phyloP scores from a whole-genome alignment of 2,888 invertebrate species.

The Brachypterus glaber region DNA sequence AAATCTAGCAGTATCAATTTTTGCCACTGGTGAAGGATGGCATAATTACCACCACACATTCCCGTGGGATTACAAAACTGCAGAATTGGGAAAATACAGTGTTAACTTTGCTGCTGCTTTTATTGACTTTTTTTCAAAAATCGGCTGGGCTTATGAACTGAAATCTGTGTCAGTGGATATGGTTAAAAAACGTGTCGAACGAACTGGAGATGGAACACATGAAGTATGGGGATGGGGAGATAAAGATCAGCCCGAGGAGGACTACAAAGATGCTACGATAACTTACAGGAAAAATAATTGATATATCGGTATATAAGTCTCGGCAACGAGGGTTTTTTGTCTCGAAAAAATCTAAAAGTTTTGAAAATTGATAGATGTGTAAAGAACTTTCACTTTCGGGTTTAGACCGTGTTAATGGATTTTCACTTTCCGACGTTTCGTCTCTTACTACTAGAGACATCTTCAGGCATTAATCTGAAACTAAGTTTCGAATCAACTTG shows the following conservation, averaged over 20 bases:
- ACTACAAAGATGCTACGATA: constrained; percentile 42
- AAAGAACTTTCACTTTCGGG: too few relatives aligned
- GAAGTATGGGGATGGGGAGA: constrained; percentile 60
- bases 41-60: constrained; percentile 78
- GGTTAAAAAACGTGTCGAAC: constrained; percentile 48
- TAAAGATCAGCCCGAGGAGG: constrained; percentile 47
- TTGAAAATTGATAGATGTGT: too few relatives aligned
- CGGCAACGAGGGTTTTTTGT: too few relatives aligned
- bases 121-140: constrained; percentile 66
- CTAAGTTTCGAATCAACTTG: too few relatives aligned
- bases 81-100: constrained; percentile 40
- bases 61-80: constrained; percentile 50
- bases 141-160: constrained; percentile 78
- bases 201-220: constrained; percentile 51
- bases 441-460: too few relatives aligned
- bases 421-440: too few relatives aligned
- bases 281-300: constrained; percentile 28
- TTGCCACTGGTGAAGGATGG: constrained; percentile 78
- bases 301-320: too few relatives aligned
- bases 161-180: constrained; percentile 51
- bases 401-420: too few relatives aligned
- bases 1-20: constrained; percentile 61
- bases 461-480: too few relatives aligned
- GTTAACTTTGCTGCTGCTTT: constrained; percentile 68
- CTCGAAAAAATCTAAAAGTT: too few relatives aligned